These are phyloP conservation scores for Vireo altiloquus DNA, from an alignment of 2,113 vertebrate genomes.

Conservation along the genomic window DNA sequence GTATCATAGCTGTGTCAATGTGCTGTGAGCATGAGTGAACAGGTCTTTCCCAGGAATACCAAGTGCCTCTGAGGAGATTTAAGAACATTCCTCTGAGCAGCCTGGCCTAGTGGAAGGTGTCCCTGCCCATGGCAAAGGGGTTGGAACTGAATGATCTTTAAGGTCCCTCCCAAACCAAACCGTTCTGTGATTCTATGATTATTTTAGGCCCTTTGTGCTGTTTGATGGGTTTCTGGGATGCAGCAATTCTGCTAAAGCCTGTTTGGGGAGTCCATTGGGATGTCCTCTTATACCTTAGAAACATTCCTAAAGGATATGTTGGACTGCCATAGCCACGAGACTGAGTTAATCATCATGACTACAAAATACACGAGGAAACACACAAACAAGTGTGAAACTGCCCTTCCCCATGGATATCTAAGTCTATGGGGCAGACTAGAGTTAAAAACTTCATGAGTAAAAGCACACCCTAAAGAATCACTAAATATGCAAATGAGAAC, in stretches of 20 bases:
- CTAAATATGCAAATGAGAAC: neutral
- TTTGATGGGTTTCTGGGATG: neutral
- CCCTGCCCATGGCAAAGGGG: neutral
- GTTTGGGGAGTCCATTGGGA: neutral
- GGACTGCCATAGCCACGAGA: neutral
- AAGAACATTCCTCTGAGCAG: neutral
- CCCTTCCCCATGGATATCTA: neutral
- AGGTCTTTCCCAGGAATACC: neutral
- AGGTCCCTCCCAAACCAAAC: neutral
- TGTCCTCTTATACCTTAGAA: neutral
- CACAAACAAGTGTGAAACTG: neutral
- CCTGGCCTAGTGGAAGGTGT: neutral
- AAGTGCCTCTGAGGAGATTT: neutral
- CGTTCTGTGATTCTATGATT: neutral
- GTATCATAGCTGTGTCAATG: neutral
- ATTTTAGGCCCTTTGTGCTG: neutral
- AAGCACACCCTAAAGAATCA: neutral
- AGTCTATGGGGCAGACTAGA: neutral
- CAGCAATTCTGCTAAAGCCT: neutral
- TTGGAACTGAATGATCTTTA: neutral
- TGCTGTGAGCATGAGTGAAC: rapidly evolving
- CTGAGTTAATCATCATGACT: neutral
- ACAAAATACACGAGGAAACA: neutral
- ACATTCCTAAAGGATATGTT: neutral
- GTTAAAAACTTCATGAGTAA: neutral